Evolutionary conservation across 1,140 invertebrate genomes (phyloP), one percentile per base, ranked within the genome.

Genomic region (Ceratosolen solmsi): DNA sequence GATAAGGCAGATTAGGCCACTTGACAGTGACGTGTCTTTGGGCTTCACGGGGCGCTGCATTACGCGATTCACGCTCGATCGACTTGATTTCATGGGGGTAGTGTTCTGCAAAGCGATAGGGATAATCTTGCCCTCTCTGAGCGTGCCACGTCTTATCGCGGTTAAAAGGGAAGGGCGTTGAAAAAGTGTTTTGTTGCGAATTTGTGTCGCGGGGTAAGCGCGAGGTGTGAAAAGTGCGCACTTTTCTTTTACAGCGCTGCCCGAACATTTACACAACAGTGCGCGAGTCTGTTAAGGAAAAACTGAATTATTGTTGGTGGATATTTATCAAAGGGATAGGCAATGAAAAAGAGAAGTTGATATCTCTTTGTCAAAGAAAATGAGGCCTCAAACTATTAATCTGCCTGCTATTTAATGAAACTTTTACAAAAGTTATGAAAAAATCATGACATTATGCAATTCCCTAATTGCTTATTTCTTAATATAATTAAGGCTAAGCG

Each of bases 51-150:
- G 3, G 22, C 46, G 25, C 51, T 33, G 30, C 22, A 77, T 70
- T 38, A 58, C 33, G 54, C 25, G 70, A 70, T 83, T 83, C 58
- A 79, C 76, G 82, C 76, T 83, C 76, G 76, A 83, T 83, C 76
- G 71, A 75, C 27, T 49, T 60, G 68, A 74, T 75, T 79, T 58
- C 65, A 49, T 30, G 27, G 60, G 76, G 82, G 76, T 79, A 68
- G 76, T 83, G 76, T 83, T 83, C 76, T 76, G 51, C 82, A 58
- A 83, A 79, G 71, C 58, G 76, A 75, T 79, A 74, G 30, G 73
- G 82, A 83, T 75, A 56, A 82, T 82, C 81, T 77, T 36, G 27
- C 2, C 1, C 17, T 38, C 20, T 25, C 15, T 68, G 0, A 30
- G 36, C 71, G 25, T 36, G 68, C 5, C 8, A 25, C 68, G n/a